Percentiles rank a stretch among this genome's conserved stretches.
phyloP scores from a whole-genome alignment of 2,888 invertebrate species.

The Agrotis puta region DNA sequence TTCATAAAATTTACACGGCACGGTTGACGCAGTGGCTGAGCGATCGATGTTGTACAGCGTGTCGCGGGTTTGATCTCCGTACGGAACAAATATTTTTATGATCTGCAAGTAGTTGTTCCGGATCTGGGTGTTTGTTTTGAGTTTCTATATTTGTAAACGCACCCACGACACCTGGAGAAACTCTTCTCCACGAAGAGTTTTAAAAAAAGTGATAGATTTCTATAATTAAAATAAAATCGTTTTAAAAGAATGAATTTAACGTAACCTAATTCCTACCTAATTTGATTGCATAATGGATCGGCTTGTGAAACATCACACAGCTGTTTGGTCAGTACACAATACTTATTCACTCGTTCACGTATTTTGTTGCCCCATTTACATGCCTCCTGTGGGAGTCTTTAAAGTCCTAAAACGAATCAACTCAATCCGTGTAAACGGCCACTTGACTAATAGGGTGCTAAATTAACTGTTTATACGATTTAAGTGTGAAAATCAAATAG shows the following conservation, averaged over 20 bases:
- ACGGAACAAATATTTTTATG: no score
- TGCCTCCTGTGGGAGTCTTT: constrained; percentile 29
- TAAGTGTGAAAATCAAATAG: constrained; percentile 1
- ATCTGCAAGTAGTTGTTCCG: no score
- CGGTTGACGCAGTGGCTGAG: no score
- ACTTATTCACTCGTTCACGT: constrained; percentile 1
- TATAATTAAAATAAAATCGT: neutral
- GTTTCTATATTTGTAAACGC: no score
- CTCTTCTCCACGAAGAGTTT: no score
- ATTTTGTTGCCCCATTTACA: neutral
- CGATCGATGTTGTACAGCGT: no score
- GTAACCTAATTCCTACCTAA: constrained; percentile 5
- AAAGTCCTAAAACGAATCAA: constrained; percentile 1
- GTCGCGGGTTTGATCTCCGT: no score
- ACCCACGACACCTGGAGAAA: no score
- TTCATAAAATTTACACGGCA: no score
- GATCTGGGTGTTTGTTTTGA: no score
- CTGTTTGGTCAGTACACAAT: neutral
- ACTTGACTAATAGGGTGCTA: constrained; percentile 1
- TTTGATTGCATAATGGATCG: constrained; percentile 5
- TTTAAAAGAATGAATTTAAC: neutral
- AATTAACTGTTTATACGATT: constrained; percentile 11
- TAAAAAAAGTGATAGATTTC: no score
- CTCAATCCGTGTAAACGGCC: constrained; percentile 27
- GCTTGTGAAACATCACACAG: neutral